Evolutionary conservation across 2,888 invertebrate species (phyloP), one percentile per base, ranked within the genome.

Genomic region (Clunio marinus): DNA sequence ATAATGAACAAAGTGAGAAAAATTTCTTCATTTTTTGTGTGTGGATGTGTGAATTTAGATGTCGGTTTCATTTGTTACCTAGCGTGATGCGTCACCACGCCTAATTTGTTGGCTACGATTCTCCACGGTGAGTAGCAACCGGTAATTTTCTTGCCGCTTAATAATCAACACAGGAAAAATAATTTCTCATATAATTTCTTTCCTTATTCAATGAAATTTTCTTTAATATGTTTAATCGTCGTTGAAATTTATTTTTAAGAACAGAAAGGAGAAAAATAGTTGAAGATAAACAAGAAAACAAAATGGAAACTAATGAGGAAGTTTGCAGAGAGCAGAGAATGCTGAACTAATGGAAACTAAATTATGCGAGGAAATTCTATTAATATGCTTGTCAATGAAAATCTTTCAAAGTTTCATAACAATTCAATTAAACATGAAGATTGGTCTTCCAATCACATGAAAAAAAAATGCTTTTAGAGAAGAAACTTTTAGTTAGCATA

Each of bases 51-150:
- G 17, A 45, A 45, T 22, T 60, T 22, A 10, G n/a, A 22, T 60
- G 8, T 7, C 25, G 17, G n/a, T 28, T 8, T 28, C 13, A 32
- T 66, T 65, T 71, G 71, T 74, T 74, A 74, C 74, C 74, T 74
- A 73, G 74, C 73, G 73, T 75, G 73, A 72, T 70, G 73, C 72
- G 79, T 80, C 80, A 92, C 93, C 83, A 93, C 92, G 87, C 93
- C 92, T 80, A 93, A 89, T 83, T 92, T 93, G 82, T 90, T 91
- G 81, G 93, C 93, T 81, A 93, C 93, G 82, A 92, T 88, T 78
- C 91, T 89, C 93, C 93, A 93, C 83, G 92, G 93, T 80, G 89
- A 90, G 85, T 89, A 89, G 86, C 89, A 88, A 80, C 86, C 84
- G 76, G 84, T 80, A 77, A 83, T 79, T 82, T 84, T 81, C 81